Percentiles rank a stretch among this genome's conserved stretches.
These are phyloP conservation scores for Latrodectus elegans DNA, from an alignment of 2,888 invertebrate species.

Conservation along the genomic window DNA sequence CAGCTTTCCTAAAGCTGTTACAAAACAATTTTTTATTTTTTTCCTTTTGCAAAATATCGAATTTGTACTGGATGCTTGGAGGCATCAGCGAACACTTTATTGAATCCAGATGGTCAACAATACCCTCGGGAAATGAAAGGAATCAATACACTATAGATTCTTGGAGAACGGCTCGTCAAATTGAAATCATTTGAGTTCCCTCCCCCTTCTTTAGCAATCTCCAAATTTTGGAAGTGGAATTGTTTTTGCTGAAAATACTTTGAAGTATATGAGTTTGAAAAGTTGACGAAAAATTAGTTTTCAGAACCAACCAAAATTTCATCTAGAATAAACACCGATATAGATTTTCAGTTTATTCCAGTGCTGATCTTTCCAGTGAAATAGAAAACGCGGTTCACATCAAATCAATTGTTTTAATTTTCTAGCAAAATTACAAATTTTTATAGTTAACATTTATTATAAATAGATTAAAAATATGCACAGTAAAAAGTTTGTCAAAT, in stretches of 20 bases:
- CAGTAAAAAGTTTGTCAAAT: no score
- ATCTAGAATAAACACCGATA: neutral
- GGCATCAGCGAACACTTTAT: conserved; percentile 32
- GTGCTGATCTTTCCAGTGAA: no score
- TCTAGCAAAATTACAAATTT: no score
- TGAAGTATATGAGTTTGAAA: conserved; percentile 6
- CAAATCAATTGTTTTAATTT: no score
- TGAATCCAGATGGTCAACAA: conserved; percentile 49
- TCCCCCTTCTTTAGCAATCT: neutral
- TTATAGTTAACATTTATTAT: no score
- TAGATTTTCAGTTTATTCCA: neutral
- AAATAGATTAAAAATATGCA: no score
- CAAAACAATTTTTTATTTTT: conserved; percentile 16
- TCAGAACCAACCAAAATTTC: neutral
- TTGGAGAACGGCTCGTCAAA: conserved; percentile 16
- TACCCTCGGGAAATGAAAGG: conserved; percentile 6
- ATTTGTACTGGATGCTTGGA: neutral
- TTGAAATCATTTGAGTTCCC: conserved; percentile 33
- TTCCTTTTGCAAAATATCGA: neutral
- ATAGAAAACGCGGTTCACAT: no score
- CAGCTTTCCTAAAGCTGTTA: conserved; percentile 1
- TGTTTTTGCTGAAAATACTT: conserved; percentile 46
- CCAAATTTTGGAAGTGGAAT: conserved; percentile 18
- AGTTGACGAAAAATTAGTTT: conserved; percentile 5
- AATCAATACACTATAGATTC: conserved; percentile 22